phyloP scores from a whole-genome alignment of 2,797 vertebrate species.

The Oryzias sinensis region DNA sequence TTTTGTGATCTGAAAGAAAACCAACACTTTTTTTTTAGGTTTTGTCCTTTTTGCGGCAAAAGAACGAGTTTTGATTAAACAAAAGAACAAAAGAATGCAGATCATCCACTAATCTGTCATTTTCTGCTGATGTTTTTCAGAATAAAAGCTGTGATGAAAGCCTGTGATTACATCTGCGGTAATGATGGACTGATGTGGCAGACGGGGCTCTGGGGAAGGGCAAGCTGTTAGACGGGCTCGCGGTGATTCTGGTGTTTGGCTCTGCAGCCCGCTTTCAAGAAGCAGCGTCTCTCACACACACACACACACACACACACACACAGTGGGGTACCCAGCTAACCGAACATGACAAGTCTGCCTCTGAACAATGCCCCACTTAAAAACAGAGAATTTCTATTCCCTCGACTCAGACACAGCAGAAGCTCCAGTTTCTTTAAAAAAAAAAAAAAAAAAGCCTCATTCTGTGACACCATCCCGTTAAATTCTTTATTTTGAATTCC shows the following conservation, averaged over 20 bases:
- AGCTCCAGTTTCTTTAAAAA: no score
- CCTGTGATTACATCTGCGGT: constrained; percentile 7
- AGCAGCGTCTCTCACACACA: constrained; percentile 15
- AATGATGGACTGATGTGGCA: constrained; percentile 36
- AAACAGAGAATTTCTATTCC: constrained; percentile 2
- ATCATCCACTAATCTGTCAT: no score
- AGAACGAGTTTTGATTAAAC: no score
- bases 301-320: constrained; percentile 8
- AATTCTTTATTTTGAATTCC: no score
- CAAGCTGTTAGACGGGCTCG: constrained; percentile 39
- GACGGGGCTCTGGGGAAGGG: constrained; percentile 53
- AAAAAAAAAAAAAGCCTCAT: no score
- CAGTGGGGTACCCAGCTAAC: constrained; percentile 26
- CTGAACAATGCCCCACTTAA: not conserved
- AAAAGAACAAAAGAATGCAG: no score
- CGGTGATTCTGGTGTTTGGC: constrained; percentile 24
- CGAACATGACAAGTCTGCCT: constrained; percentile 35
- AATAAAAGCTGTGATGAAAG: not conserved
- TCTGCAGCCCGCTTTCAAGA: constrained; percentile 33
- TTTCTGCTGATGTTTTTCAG: no score
- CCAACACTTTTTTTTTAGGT: no score
- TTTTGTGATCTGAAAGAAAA: no score
- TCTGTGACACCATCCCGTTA: no score
- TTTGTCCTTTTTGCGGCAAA: no score
- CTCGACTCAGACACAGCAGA: no score